Evolutionary conservation across 2,888 invertebrate genomes (phyloP), one percentile per base, ranked within the genome.

Genomic region (Polymixis lichenea): DNA sequence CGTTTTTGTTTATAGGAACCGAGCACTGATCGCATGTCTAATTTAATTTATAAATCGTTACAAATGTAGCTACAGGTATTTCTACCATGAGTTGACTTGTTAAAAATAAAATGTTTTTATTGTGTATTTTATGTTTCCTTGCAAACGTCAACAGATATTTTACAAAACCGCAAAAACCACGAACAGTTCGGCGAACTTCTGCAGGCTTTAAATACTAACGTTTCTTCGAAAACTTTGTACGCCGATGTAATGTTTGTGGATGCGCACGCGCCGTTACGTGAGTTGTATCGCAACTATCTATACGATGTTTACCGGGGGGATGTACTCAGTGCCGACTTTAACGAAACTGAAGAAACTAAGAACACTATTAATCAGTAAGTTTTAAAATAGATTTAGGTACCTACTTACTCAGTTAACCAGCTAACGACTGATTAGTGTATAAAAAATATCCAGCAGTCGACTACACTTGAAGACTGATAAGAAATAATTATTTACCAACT

Each of bases 171-270:
- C 73, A 86, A 82, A 72, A 95, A 94, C 55, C 97, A 97, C 86
- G 89, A 96, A 49, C 95, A 97, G 83, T 97, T 98, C 72, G 97
- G 97, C 0, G 89, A 94, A 17, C 90, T 97, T 62, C 90, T 98
- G 38, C 91, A 93, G 43, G 60, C 82, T 5, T 85, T 96, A 56
- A 93, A 93, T 74, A 72, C 82, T 13, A 92, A 92, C 72, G 87
- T 77, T 61, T 82, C 80, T 3, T 92, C 95, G 22, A 94, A 94
- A 81, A 94, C 96, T 1, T 86, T 94, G 53, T 97, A 97, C 76
- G 97, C 97, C 0, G 97, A 97, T 72, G 97, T 97, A 0, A 92
- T 98, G 68, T 97, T 97, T 86, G 95, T 98, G 0, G 97, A 97
- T 91, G 89, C 92, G 19, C 95, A 95, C 25, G 97, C 95, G 78